phyloP scores from a whole-genome alignment of 2,113 vertebrate genomes.

The Xiphophorus hellerii region DNA sequence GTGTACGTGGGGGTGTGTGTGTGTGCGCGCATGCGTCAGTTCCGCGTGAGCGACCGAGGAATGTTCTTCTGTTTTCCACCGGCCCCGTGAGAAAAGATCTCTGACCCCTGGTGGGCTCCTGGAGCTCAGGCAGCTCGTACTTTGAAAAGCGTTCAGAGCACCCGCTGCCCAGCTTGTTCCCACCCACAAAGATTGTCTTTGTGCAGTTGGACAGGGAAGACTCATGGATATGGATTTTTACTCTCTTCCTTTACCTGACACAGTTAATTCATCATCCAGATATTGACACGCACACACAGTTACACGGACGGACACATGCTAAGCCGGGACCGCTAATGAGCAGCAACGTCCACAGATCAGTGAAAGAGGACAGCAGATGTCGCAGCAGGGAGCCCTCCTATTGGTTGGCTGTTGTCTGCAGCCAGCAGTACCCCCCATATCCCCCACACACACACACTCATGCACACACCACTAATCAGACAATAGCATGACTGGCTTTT shows the following conservation, averaged over 20 bases:
- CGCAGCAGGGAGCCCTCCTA: conserved; percentile 46
- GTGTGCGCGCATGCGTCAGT: neutral
- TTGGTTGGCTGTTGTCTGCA: conserved; percentile 52
- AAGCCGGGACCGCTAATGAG: conserved; percentile 61
- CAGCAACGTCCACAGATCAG: conserved; percentile 65
- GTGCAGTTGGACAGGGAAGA: neutral
- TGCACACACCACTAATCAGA: conserved; percentile 33
- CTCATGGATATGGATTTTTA: conserved; percentile 52
- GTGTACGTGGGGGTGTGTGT: neutral
- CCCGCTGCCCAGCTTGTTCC: conserved; percentile 47
- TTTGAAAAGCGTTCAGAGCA: conserved; percentile 23
- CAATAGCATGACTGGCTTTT: conserved; percentile 59
- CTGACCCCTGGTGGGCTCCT: conserved; percentile 46
- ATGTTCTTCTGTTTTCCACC: conserved; percentile 15
- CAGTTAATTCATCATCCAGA: conserved; percentile 46
- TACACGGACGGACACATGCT: neutral
- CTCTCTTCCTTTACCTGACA: conserved; percentile 58
- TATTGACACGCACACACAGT: neutral
- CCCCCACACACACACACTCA: no score
- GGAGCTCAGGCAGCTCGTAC: conserved; percentile 7
- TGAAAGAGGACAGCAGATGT: conserved; percentile 58
- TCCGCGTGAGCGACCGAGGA: neutral
- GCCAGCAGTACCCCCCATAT: conserved; percentile 13
- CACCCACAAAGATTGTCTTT: conserved; percentile 37
- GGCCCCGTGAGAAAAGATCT: conserved; percentile 6